Conservation (phyloP, 2,113 vertebrate genomes). For the Hydrochoerus hydrochaeris region DNA sequence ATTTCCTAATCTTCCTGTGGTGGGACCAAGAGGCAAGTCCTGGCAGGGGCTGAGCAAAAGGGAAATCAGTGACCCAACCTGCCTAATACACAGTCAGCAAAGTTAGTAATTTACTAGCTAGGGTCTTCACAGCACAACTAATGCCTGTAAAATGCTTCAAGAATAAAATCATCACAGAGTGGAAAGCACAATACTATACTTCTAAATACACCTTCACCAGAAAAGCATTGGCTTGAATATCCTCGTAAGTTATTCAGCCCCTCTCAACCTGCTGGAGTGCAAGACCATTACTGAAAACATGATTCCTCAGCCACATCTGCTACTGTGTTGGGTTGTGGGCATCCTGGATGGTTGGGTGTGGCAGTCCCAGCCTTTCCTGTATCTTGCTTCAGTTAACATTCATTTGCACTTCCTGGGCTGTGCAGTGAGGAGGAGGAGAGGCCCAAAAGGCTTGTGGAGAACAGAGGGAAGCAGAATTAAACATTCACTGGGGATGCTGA, state of each 20-base stretch:
- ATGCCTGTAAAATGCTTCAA: neutral
- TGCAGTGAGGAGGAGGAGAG: neutral
- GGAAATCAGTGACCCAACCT: neutral
- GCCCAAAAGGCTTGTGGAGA: neutral
- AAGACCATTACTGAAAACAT: neutral
- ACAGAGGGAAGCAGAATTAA: neutral
- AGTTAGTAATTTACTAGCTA: neutral
- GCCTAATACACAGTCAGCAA: neutral
- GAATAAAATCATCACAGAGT: neutral
- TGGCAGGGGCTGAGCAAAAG: neutral
- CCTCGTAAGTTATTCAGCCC: neutral
- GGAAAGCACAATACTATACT: neutral
- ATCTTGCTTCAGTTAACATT: neutral
- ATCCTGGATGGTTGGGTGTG: neutral
- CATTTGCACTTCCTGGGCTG: neutral
- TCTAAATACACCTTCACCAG: neutral
- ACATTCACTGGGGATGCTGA: rapidly evolving
- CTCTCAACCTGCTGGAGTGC: rapidly evolving
- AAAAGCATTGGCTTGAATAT: neutral
- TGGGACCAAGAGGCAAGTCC: neutral
- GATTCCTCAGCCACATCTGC: neutral
- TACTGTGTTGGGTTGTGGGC: neutral
- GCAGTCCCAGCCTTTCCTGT: neutral
- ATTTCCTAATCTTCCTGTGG: neutral
- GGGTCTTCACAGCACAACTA: neutral